phyloP scores from a whole-genome alignment of 1,140 invertebrate genomes.

The Drosophila sproati region DNA sequence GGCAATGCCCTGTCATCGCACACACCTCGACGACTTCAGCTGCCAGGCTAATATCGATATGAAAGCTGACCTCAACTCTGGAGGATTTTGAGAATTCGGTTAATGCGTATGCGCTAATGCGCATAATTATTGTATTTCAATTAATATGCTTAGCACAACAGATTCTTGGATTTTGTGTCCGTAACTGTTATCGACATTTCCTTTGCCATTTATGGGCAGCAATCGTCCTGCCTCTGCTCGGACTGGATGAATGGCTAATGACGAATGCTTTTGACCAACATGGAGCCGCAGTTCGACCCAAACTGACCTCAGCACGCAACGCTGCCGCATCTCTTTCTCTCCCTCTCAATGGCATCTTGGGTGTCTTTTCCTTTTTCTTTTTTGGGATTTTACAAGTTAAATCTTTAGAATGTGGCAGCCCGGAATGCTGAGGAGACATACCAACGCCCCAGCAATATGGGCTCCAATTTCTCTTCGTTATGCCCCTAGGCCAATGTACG shows the following conservation, averaged over 20 bases:
- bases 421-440: slow-evolving; percentile 20
- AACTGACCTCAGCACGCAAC: slow-evolving; percentile 49
- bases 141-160: slow-evolving; percentile 53
- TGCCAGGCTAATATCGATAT: slow-evolving; percentile 21
- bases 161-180: not conserved
- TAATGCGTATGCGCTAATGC: slow-evolving; percentile 47
- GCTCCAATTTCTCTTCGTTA: not conserved
- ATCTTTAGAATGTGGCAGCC: slow-evolving; percentile 48
- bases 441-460: slow-evolving; percentile 22
- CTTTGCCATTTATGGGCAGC: not conserved
- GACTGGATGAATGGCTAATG: slow-evolving; percentile 47
- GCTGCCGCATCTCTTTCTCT: not conserved
- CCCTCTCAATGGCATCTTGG: slow-evolving; percentile 4
- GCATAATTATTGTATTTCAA: slow-evolving; percentile 58
- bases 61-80: not conserved
- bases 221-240: not conserved
- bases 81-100: not conserved
- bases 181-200: slow-evolving; percentile 26
- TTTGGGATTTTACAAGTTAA: slow-evolving; percentile 23
- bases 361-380: slow-evolving; percentile 24
- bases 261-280: slow-evolving; percentile 44
- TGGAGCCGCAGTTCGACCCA: slow-evolving; percentile 39
- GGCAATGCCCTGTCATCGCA: slow-evolving; percentile 13
- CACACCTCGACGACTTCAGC: not conserved
- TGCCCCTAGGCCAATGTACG: slow-evolving; percentile 50